phyloP scores from a whole-genome alignment of 2,113 vertebrate genomes.

The Cynoglossus semilaevis region DNA sequence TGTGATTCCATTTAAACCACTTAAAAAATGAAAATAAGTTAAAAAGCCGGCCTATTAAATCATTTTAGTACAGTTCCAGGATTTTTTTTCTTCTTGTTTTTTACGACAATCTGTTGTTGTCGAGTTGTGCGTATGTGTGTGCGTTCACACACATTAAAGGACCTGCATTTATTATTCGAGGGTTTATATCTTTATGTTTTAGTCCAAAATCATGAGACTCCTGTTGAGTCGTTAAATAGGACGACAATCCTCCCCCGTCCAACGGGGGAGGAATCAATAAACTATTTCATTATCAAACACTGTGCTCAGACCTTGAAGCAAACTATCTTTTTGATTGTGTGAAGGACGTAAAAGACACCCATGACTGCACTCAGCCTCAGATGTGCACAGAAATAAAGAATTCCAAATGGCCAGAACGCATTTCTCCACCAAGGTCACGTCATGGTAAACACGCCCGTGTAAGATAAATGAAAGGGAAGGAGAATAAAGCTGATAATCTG shows the following conservation, averaged over 20 bases:
- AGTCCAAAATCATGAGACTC: not conserved
- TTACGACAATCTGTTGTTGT: not conserved
- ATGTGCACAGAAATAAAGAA: not conserved
- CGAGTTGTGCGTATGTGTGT: not conserved
- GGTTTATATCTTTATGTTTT: conserved; percentile 8
- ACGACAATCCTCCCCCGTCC: conserved; percentile 5
- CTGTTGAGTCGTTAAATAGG: not conserved
- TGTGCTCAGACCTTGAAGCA: conserved; percentile 26
- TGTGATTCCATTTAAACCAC: too few species aligned
- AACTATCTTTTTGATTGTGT: conserved; percentile 22
- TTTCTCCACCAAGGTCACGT: not conserved
- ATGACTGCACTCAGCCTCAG: not conserved
- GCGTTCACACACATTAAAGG: not conserved
- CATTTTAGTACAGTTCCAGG: too few species aligned
- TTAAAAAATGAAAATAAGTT: too few species aligned
- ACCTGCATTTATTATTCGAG: not conserved
- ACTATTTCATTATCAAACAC: conserved; percentile 36
- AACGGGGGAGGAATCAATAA: conserved; percentile 50
- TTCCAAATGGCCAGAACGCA: not conserved
- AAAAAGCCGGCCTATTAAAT: too few species aligned
- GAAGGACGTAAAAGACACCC: conserved; percentile 8
- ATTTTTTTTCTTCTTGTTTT: not conserved
- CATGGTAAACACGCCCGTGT: not conserved
- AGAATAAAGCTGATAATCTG: not conserved
- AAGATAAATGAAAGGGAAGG: too few species aligned